phyloP scores from a whole-genome alignment of 2,888 invertebrate genomes.

The Luperina testacea region DNA sequence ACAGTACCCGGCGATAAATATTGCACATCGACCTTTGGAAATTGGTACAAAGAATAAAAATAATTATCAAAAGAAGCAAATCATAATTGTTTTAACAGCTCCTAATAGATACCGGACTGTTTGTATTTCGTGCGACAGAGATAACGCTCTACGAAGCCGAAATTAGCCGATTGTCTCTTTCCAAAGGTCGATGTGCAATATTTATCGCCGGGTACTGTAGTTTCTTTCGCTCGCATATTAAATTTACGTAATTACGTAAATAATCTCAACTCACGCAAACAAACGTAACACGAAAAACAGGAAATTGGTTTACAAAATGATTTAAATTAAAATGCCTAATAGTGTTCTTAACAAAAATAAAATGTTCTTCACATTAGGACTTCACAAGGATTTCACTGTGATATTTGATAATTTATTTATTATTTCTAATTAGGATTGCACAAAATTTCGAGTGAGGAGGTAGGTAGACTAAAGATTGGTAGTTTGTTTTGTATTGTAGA shows the following conservation, averaged over 20 bases:
- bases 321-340: not conserved
- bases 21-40: no score
- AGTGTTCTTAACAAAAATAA: not conserved
- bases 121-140: no score
- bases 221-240: constrained; percentile 7
- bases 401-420: constrained; percentile 67
- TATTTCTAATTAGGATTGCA: constrained; percentile 55
- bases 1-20: no score
- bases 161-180: no score
- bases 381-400: constrained; percentile 65
- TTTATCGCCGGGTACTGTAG: no score
- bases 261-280: constrained; percentile 8
- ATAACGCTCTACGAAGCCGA: no score
- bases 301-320: not conserved
- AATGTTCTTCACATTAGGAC: constrained; percentile 20
- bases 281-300: not conserved
- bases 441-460: constrained; percentile 44
- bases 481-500: constrained; percentile 24
- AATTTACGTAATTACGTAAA: not conserved
- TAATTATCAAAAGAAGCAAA: no score
- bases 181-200: no score
- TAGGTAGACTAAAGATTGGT: constrained; percentile 27
- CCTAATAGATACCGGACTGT: no score
- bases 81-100: no score
- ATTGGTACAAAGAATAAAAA: no score